A percentile compares a stretch with the other conserved stretches of the same genome.
These are phyloP conservation scores for Tetheella fluctuosa DNA, from an alignment of 2,888 invertebrate genomes.

Conservation along the genomic window DNA sequence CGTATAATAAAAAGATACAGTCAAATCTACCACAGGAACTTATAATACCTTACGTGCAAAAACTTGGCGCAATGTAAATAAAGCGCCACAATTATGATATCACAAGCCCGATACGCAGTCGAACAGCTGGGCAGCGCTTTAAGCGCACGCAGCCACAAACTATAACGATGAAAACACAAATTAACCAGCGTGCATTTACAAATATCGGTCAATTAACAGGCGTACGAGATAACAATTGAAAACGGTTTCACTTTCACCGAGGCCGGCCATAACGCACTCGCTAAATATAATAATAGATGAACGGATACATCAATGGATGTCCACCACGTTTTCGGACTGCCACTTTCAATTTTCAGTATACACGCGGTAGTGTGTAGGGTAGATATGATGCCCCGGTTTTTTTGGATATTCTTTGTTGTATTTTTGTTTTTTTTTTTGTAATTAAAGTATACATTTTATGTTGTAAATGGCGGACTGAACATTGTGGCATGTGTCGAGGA, in stretches of 20 bases:
- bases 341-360: slow-evolving; percentile 77
- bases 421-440: background rate
- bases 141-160: slow-evolving; percentile 5
- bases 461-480: too few relatives aligned
- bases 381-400: slow-evolving; percentile 17
- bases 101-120: background rate
- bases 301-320: slow-evolving; percentile 73
- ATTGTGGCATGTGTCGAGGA: too few relatives aligned
- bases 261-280: slow-evolving; percentile 61
- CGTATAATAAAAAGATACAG: too few relatives aligned
- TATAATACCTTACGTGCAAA: background rate
- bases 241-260: slow-evolving; percentile 77
- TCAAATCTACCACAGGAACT: background rate
- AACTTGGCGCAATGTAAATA: background rate
- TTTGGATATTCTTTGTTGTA: background rate
- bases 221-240: slow-evolving; percentile 78
- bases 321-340: slow-evolving; percentile 63
- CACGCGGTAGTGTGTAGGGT: slow-evolving; percentile 35
- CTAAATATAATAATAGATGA: slow-evolving; percentile 82
- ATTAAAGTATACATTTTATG: too few relatives aligned
- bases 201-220: slow-evolving; percentile 80
- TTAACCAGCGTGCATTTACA: slow-evolving; percentile 68
- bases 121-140: slow-evolving; percentile 3
- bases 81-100: background rate
- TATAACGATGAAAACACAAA: slow-evolving; percentile 43